Percentiles rank a stretch among this genome's conserved stretches.
These are phyloP conservation scores for Rhinophrynus dorsalis DNA, from an alignment of 2,797 vertebrate species.

Conservation along the genomic window DNA sequence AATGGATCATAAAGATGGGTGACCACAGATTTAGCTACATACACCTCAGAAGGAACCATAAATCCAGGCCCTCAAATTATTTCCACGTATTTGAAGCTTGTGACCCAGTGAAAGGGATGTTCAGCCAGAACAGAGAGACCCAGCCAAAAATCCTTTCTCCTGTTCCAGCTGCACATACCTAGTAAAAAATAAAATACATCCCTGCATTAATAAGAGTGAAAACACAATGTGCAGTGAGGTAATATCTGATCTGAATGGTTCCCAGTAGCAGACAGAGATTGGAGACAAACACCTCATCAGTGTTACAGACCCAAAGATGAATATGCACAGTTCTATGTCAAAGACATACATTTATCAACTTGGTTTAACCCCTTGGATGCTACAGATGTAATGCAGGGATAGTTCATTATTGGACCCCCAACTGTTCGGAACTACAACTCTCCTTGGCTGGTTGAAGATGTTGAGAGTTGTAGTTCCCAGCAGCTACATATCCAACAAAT, in stretches of 20 bases:
- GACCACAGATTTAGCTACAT: too few species aligned
- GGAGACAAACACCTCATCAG: neutral
- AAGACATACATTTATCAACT: too few species aligned
- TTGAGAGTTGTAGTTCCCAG: too few species aligned
- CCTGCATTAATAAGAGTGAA: neutral
- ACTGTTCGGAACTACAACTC: too few species aligned
- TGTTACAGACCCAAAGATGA: too few species aligned
- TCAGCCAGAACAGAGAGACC: neutral
- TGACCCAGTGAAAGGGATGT: neutral
- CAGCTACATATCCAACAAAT: too few species aligned
- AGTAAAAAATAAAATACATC: conserved; percentile 11
- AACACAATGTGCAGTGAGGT: conserved; percentile 6
- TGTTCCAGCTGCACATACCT: neutral
- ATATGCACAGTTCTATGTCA: too few species aligned
- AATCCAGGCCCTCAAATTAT: neutral
- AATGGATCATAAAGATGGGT: too few species aligned
- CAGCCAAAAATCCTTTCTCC: neutral
- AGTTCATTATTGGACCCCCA: too few species aligned
- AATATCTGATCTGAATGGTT: neutral
- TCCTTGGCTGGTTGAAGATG: too few species aligned
- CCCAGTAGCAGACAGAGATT: neutral
- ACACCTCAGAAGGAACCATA: neutral
- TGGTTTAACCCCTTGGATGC: too few species aligned
- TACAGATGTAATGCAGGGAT: too few species aligned
- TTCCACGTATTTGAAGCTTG: neutral